Percentiles rank a stretch among this genome's conserved stretches.
These are phyloP conservation scores for Drosophila greeni DNA, from an alignment of 2,888 invertebrate genomes.

Conservation along the genomic window DNA sequence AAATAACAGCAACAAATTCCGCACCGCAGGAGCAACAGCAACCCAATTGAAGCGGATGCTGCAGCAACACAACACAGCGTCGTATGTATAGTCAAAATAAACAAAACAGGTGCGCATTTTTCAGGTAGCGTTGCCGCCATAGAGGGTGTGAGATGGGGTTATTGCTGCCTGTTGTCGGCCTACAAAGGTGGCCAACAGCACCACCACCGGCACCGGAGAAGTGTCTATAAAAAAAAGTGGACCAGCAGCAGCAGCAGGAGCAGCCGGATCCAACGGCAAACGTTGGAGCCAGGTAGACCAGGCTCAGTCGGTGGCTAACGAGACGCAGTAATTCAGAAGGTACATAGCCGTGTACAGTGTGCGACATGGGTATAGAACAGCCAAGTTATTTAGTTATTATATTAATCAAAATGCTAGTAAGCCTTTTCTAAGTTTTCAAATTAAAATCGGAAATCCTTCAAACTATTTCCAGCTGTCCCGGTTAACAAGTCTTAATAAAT, in stretches of 20 bases:
- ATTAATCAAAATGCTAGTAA: neutral
- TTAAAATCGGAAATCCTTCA: neutral
- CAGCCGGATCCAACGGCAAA: slow-evolving; percentile 7
- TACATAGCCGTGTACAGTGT: slow-evolving; percentile 22
- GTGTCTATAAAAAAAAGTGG: slow-evolving; percentile 47
- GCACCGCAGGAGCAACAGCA: slow-evolving; percentile 31
- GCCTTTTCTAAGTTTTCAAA: neutral
- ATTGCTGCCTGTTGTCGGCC: slow-evolving; percentile 57
- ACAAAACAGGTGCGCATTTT: slow-evolving; percentile 70
- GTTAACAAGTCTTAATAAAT: slow-evolving; percentile 3
- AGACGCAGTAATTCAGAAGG: slow-evolving; percentile 53
- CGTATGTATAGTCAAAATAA: slow-evolving; percentile 57
- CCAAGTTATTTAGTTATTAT: no score
- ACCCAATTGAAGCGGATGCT: slow-evolving; percentile 36
- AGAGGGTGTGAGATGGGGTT: slow-evolving; percentile 37
- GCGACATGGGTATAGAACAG: neutral
- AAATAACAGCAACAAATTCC: slow-evolving; percentile 35
- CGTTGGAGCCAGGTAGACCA: slow-evolving; percentile 34
- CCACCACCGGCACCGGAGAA: slow-evolving; percentile 12
- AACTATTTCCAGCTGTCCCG: slow-evolving; percentile 11
- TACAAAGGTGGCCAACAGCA: slow-evolving; percentile 36
- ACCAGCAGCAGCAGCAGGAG: slow-evolving; percentile 13
- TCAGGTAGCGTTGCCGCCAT: slow-evolving; percentile 31
- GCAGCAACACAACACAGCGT: slow-evolving; percentile 30
- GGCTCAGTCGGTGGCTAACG: slow-evolving; percentile 54